phyloP scores from a whole-genome alignment of 2,113 vertebrate species.

The Plecturocebus donacophilus region DNA sequence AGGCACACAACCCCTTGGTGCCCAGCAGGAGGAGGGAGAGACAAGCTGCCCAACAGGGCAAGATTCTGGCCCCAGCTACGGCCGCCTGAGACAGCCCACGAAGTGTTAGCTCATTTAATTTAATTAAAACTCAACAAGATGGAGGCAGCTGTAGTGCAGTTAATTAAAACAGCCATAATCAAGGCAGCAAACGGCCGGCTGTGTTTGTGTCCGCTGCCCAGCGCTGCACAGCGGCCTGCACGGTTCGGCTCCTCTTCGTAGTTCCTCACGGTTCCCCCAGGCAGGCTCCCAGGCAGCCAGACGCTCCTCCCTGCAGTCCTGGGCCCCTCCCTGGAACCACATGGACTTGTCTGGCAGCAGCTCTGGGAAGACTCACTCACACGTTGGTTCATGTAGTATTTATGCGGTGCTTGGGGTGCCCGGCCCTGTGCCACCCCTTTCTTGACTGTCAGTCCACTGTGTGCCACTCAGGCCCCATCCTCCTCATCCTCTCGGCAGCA shows the following conservation, averaged over 20 bases:
- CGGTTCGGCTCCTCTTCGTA: not conserved
- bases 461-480: not conserved
- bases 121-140: constrained; percentile 88
- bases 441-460: not conserved
- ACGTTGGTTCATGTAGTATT: constrained; percentile 49
- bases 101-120: constrained; percentile 83
- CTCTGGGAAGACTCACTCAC: constrained; percentile 40
- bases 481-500: not conserved
- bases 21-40: not conserved
- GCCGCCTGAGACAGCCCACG: constrained; percentile 70
- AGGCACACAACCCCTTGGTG: not conserved
- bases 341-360: not conserved
- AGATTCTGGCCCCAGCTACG: constrained; percentile 73
- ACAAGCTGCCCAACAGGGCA: constrained; percentile 58
- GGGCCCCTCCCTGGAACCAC: not conserved
- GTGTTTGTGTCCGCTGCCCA: constrained; percentile 42
- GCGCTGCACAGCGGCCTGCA: not conserved
- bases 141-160: constrained; percentile 83
- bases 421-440: constrained; percentile 4
- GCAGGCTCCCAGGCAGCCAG: constrained; percentile 35
- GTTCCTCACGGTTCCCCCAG: not conserved
- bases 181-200: constrained; percentile 69
- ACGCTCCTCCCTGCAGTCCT: constrained; percentile 17
- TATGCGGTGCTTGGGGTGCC: constrained; percentile 27
- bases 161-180: constrained; percentile 83